Conservation (phyloP, 2,797 vertebrate species). For the Taenioides sp. region DNA sequence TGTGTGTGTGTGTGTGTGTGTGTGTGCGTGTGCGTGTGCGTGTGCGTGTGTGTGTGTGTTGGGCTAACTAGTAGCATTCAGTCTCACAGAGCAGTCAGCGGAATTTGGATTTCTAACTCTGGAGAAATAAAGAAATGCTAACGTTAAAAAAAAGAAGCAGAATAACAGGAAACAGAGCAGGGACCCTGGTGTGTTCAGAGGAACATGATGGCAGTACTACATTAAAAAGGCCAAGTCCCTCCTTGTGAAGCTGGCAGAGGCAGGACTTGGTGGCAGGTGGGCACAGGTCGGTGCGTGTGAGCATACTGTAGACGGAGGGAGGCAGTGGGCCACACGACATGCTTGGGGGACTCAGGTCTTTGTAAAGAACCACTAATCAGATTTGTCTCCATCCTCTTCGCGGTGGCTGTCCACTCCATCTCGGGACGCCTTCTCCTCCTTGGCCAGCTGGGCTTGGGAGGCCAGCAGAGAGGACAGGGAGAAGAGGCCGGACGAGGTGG, state of each 20-base stretch:
- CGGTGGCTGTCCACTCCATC: constrained; percentile 90
- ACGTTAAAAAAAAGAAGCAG: constrained; percentile 20
- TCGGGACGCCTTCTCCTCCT: constrained; percentile 95
- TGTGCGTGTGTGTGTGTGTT: constrained; percentile 41
- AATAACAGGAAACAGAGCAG: constrained; percentile 27
- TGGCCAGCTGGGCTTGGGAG: constrained; percentile 94
- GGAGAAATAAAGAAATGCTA: constrained; percentile 8
- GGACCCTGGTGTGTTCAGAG: constrained; percentile 9
- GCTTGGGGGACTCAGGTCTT: constrained; percentile 52
- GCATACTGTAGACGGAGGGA: constrained; percentile 46
- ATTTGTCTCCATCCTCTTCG: constrained; percentile 92
- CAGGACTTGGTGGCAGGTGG: constrained; percentile 18
- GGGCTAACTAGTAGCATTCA: constrained; percentile 34
- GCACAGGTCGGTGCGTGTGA: constrained; percentile 32
- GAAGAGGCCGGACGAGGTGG: constrained; percentile 90
- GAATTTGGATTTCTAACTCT: constrained; percentile 26
- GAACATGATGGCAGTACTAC: constrained; percentile 30
- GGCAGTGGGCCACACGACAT: constrained; percentile 41
- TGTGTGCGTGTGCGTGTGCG: too few relatives aligned
- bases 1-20: constrained; percentile 36
- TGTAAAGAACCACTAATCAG: constrained; percentile 79
- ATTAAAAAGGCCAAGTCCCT: constrained; percentile 36
- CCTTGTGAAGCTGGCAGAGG: constrained; percentile 14
- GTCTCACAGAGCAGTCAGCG: constrained; percentile 40
- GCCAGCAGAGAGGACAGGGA: constrained; percentile 92